Evolutionary conservation across 2,797 vertebrate genomes (phyloP), one percentile per base, ranked within the genome.

Genomic region (Rhodeus uyekii): DNA sequence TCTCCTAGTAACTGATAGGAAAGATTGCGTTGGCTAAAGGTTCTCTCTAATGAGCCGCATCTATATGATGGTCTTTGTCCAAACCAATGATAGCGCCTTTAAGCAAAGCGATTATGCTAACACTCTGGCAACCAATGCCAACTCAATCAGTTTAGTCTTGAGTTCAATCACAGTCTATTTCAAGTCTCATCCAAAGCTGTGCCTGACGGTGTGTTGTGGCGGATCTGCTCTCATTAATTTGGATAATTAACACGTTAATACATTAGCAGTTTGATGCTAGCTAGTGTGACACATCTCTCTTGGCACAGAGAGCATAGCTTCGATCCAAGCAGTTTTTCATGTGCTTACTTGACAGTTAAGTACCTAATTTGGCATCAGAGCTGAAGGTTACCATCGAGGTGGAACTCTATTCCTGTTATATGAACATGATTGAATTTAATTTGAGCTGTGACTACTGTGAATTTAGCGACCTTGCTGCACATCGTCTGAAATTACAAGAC

Each of bases 1-100:
- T 38, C 85, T 88, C 84, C 82, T 89, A 91, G 86, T 84, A 84
- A 89, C 90, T 92, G 90, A 93, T 91, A 90, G 89, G 88, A 88
- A 84, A 79, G 87, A 78, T 78, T 61, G 75, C 71, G 58, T 91
- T 87, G 63, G 65, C 87, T 88, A 65, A 87, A 63, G 89, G 88
- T 87, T 85, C 77, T 79, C 83, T 88, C 86, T 92, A 92, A 94
- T 86, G 87, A 93, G 89, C 86, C 82, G 85, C 89, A 76, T 78
- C 24, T 42, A 69, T 60, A 53, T 79, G 50, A 79, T 79, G 65
- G 65, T 58, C 46, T 42, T 69, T 79, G 36, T 42, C 48, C 24
- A 69, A 80, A 46, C 39, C 39, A 80, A 61, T 61, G 74, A 44
- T 63, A 27, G 55, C 55, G 46, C 74, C 58, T 76, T 76, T 44